Conservation (phyloP, 2,113 vertebrate genomes). For the Psilopogon haemacephalus region DNA sequence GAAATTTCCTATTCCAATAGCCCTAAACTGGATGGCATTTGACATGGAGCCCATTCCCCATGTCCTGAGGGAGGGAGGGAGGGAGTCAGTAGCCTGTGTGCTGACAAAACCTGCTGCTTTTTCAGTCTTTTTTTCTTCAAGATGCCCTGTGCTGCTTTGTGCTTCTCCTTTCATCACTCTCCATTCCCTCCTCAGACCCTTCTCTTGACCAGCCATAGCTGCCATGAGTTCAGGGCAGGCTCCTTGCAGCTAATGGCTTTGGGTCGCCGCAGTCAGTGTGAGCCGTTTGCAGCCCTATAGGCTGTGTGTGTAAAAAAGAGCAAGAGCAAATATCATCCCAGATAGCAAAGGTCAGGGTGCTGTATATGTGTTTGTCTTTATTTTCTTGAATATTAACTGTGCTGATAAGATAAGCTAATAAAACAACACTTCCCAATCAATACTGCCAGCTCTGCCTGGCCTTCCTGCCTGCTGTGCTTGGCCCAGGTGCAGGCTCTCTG, state of each 20-base stretch:
- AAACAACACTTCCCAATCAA: slow-evolving; percentile 56
- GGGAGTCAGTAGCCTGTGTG: neutral
- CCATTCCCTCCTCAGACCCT: neutral
- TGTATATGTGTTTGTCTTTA: slow-evolving; percentile 38
- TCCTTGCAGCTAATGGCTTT: neutral
- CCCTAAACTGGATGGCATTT: neutral
- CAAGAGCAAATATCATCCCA: slow-evolving; percentile 57
- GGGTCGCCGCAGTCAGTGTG: neutral
- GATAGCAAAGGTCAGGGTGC: slow-evolving; percentile 63
- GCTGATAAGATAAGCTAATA: slow-evolving; percentile 66
- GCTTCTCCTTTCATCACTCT: neutral
- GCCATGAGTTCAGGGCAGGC: neutral
- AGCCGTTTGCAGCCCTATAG: neutral
- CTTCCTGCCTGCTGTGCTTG: slow-evolving; percentile 6
- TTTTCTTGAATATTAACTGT: slow-evolving; percentile 63
- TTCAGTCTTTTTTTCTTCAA: rapidly evolving
- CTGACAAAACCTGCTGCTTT: neutral
- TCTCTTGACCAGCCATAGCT: slow-evolving; percentile 9
- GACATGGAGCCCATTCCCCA: neutral
- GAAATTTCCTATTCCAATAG: neutral
- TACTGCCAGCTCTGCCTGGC: slow-evolving; percentile 41
- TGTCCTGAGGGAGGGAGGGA: neutral
- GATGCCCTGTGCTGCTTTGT: neutral
- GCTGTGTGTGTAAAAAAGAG: slow-evolving; percentile 45
- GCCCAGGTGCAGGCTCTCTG: neutral